Evolutionary conservation across 1,140 invertebrate genomes (phyloP).

Genomic region (Phocides pigmalion): DNA sequence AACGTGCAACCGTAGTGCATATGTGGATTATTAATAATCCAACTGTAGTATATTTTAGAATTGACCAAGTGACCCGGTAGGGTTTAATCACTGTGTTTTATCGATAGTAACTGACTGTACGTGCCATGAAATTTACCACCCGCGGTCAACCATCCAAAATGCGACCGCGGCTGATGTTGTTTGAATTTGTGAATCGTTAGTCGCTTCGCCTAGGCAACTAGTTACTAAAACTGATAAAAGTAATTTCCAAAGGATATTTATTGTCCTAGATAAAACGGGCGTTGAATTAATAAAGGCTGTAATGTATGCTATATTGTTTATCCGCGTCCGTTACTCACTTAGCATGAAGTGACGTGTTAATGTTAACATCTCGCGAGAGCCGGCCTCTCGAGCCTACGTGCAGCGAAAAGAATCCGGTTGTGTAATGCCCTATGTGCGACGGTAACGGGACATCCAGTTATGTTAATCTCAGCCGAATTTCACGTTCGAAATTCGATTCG

Average conservation of each 20-base stretch:
- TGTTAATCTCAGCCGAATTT: conserved; percentile 80
- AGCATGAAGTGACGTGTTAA: conserved; percentile 44
- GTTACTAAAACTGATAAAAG: no score
- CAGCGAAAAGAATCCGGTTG: conserved; percentile 64
- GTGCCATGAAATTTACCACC: no score
- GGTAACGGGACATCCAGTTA: conserved; percentile 81
- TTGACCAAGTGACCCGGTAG: no score
- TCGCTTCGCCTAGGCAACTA: no score
- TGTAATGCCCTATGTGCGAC: conserved; percentile 67
- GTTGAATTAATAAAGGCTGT: conserved; percentile 5
- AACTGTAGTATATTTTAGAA: no score
- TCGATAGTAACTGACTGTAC: no score
- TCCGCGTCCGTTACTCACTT: conserved; percentile 69
- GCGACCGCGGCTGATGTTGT: no score
- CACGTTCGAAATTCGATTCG: conserved; percentile 69
- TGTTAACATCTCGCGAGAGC: conserved; percentile 37
- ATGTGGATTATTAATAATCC: no score
- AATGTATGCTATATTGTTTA: conserved; percentile 57
- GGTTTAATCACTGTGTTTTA: no score
- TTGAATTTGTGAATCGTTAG: no score
- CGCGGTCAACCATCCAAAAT: no score
- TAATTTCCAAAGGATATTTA: not conserved
- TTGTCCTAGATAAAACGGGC: not conserved
- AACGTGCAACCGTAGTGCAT: no score
- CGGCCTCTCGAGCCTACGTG: conserved; percentile 45